A percentile compares a stretch with the other conserved stretches of the same genome.
These are phyloP conservation scores for Cabera pusaria DNA, from an alignment of 2,888 invertebrate species.

Conservation along the genomic window DNA sequence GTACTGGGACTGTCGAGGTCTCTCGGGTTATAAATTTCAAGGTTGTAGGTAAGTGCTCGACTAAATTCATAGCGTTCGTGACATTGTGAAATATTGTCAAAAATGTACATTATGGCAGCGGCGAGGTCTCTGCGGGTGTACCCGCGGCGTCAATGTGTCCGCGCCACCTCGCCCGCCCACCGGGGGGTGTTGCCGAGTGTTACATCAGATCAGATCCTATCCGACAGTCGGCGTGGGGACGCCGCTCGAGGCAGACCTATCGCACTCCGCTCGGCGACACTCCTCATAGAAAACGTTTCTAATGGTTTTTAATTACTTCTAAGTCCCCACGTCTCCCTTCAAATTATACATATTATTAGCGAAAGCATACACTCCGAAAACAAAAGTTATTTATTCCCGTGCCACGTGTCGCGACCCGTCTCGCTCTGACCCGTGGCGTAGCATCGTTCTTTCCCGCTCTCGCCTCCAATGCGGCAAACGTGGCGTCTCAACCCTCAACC, in stretches of 20 bases:
- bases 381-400: constrained; percentile 7
- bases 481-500: constrained; percentile 53
- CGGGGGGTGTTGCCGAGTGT: constrained; percentile 25
- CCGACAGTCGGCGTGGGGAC: constrained; percentile 50
- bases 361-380: constrained; percentile 21
- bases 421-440: constrained; percentile 1
- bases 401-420: constrained; percentile 10
- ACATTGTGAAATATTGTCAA: constrained; percentile 39
- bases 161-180: constrained; percentile 27
- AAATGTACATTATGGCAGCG: constrained; percentile 39
- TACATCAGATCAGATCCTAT: constrained; percentile 31
- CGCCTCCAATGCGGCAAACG: constrained; percentile 72
- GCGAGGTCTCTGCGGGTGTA: constrained; percentile 37
- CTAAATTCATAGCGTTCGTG: constrained; percentile 43
- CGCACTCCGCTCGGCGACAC: neutral
- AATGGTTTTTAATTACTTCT: constrained; percentile 6
- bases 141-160: constrained; percentile 41
- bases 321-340: neutral
- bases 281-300: neutral
- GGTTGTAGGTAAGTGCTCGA: constrained; percentile 23
- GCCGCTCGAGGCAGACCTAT: constrained; percentile 30
- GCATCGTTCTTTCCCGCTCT: constrained; percentile 47
- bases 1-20: constrained; percentile 8
- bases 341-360: constrained; percentile 3
- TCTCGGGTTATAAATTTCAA: constrained; percentile 17